Evolutionary conservation across 2,797 vertebrate genomes (phyloP), one percentile per base, ranked within the genome.

Genomic region (Urocyon cinereoargenteus): DNA sequence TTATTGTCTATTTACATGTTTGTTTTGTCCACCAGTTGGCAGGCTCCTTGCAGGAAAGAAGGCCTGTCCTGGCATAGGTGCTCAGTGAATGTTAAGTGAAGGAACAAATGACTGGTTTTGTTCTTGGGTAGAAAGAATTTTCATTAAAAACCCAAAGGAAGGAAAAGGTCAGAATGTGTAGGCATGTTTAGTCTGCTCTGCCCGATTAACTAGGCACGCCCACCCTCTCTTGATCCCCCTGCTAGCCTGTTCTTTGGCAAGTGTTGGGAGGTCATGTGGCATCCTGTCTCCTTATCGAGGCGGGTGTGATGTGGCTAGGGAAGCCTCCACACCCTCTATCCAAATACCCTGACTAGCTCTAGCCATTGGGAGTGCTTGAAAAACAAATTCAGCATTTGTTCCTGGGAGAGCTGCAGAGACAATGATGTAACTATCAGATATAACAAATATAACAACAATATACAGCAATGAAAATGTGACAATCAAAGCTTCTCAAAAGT

Each of bases 241-340:
- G 12, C 85, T 72, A 45, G 51, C 22, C 0, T 8, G 78, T 31
- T 53, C 61, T 97, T 90, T 73, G 96, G 91, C 95, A 97, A 97
- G 94, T 95, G 10, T 64, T 94, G 92, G 75, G 93, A 92, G 31
- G 96, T 86, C 11, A 53, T 94, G 87, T 97, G 97, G 98, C 96
- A 98, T 98, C 98, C 98, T 98, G 97, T 93, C 96, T 93, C 62
- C 98, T 98, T 98, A 98, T 98, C 98, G 98, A 98, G 94, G 97
- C 82, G 64, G 97, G 97, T 97, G 95, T 95, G 98, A 97, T 90
- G 96, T 85, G 45, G 96, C 97, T 96, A 98, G 96, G 97, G 97
- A 98, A 98, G 97, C 95, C 96, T 96, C 98, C 98, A 98, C 97
- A 82, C 98, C 98, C 98, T 97, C 98, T 98, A 97, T 98, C 98